These are phyloP conservation scores for Bembecia ichneumoniformis DNA, from an alignment of 2,888 invertebrate genomes.

Conservation along the genomic window DNA sequence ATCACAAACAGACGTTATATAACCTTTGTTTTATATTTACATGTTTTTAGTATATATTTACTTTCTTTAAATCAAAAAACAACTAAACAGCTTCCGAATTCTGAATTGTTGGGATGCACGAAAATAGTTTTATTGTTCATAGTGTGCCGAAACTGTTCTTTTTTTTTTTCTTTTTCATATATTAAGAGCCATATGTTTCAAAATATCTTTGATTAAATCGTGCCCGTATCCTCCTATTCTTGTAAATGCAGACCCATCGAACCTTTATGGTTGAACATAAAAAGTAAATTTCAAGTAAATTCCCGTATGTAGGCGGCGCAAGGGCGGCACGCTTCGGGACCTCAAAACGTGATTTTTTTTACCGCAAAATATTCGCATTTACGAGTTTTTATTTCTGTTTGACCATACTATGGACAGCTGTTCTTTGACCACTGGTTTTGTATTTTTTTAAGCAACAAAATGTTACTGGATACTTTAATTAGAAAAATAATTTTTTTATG, in stretches of 20 bases:
- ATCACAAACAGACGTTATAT: too few species aligned
- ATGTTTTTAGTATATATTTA: too few species aligned
- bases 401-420: conserved; percentile 38
- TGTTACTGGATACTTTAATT: conserved; percentile 53
- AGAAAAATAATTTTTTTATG: conserved; percentile 21
- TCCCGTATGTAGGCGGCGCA: conserved; percentile 37
- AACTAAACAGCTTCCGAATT: too few species aligned
- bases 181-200: too few species aligned
- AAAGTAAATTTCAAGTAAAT: conserved; percentile 41
- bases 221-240: conserved; percentile 7
- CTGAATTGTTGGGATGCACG: too few species aligned
- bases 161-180: too few species aligned
- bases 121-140: too few species aligned
- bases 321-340: conserved; percentile 59
- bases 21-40: too few species aligned
- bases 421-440: conserved; percentile 60
- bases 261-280: conserved; percentile 30
- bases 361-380: conserved; percentile 2
- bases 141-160: too few species aligned
- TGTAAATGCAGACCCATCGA: conserved; percentile 7
- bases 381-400: background rate
- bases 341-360: conserved; percentile 40
- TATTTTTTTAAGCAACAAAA: conserved; percentile 30
- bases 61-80: too few species aligned
- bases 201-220: background rate